A percentile compares a stretch with the other conserved stretches of the same genome.
Evolutionary conservation across 2,888 invertebrate species (phyloP).

Genomic region (Mesoligia furuncula): DNA sequence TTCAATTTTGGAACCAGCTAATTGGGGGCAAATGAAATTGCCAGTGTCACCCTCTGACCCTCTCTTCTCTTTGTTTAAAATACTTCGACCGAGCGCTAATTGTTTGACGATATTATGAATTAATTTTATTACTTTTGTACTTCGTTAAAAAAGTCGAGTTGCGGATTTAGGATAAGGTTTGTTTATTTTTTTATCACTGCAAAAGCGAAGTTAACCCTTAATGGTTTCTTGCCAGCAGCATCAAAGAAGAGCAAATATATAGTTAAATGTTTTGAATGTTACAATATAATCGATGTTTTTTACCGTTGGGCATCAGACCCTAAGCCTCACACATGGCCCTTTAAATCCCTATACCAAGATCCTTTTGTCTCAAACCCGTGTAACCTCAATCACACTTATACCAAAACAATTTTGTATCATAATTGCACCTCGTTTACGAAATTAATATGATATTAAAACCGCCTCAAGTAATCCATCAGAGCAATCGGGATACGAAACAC

Average conservation of each 20-base stretch:
- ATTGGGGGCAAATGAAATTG: constrained; percentile 88
- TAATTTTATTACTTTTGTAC: constrained; percentile 79
- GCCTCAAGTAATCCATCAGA: constrained; percentile 82
- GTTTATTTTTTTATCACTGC: background rate
- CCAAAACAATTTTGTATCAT: constrained; percentile 49
- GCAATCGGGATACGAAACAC: constrained; percentile 78
- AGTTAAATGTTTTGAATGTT: background rate
- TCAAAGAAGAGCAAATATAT: too few species aligned
- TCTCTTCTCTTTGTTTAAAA: constrained; percentile 78
- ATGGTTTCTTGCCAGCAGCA: too few species aligned
- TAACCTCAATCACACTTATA: constrained; percentile 51
- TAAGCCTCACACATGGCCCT: background rate
- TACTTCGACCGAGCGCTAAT: constrained; percentile 80
- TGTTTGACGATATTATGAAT: constrained; percentile 84
- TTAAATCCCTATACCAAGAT: background rate
- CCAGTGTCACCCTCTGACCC: constrained; percentile 79
- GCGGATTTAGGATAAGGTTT: background rate
- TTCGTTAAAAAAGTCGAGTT: constrained; percentile 17
- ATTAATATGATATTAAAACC: constrained; percentile 71
- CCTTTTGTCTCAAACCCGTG: constrained; percentile 7
- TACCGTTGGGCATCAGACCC: background rate
- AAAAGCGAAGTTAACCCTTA: background rate
- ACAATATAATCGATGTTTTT: constrained; percentile 8
- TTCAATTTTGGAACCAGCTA: constrained; percentile 87
- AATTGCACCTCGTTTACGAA: constrained; percentile 62